Percentiles rank a stretch among this genome's conserved stretches.
These are phyloP conservation scores for Nudaria mundana DNA, from an alignment of 2,888 invertebrate species.

Conservation along the genomic window DNA sequence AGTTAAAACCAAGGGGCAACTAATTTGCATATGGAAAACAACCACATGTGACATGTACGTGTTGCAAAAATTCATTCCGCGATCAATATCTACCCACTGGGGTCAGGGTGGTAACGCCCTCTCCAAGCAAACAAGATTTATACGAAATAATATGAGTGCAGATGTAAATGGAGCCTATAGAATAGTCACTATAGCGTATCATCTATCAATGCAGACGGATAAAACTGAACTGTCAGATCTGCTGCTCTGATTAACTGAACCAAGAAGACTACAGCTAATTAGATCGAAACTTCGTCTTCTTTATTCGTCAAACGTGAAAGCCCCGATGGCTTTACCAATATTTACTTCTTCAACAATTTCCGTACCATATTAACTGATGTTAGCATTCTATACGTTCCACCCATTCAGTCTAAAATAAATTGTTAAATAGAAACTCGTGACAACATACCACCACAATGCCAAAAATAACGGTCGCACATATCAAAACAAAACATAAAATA, in stretches of 20 bases:
- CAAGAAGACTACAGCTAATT: too few relatives aligned
- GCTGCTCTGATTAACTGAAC: too few relatives aligned
- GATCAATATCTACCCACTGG: slow-evolving; percentile 34
- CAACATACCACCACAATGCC: slow-evolving; percentile 15
- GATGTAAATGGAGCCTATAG: slow-evolving; percentile 4
- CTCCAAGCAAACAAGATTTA: slow-evolving; percentile 29
- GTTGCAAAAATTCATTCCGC: slow-evolving; percentile 35
- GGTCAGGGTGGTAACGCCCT: slow-evolving; percentile 29
- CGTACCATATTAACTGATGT: too few relatives aligned
- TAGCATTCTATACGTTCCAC: too few relatives aligned
- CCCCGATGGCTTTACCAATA: too few relatives aligned
- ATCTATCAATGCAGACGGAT: too few relatives aligned
- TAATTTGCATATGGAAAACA: slow-evolving; percentile 76
- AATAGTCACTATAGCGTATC: slow-evolving; percentile 3
- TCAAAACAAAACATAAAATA: slow-evolving; percentile 34
- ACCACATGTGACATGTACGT: slow-evolving; percentile 58
- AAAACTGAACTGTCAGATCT: too few relatives aligned
- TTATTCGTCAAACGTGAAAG: too few relatives aligned
- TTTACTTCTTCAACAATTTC: too few relatives aligned
- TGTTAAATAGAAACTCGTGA: slow-evolving; percentile 3
- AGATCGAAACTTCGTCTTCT: too few relatives aligned
- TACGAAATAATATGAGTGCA: slow-evolving; percentile 27
- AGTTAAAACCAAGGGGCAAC: slow-evolving; percentile 66
- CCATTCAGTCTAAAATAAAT: neutral
- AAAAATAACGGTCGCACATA: slow-evolving; percentile 30